Percentiles rank a stretch among this genome's conserved stretches.
phyloP scores from a whole-genome alignment of 2,113 vertebrate genomes.

The Cariama cristata region DNA sequence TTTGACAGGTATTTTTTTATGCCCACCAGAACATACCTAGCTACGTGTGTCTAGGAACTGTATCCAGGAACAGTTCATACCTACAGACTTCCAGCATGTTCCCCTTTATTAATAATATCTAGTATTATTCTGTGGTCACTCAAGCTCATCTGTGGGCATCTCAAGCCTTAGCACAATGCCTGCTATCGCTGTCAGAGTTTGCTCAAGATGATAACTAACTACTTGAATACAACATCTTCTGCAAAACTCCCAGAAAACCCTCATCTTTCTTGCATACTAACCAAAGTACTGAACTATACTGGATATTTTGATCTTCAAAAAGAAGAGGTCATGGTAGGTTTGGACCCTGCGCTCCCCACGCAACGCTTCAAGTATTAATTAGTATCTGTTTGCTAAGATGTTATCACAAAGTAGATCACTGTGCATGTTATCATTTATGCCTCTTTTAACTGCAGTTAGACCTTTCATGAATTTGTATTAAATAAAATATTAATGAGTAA shows the following conservation, averaged over 20 bases:
- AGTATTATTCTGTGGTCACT: neutral
- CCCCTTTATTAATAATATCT: neutral
- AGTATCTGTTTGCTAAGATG: neutral
- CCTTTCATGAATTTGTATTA: neutral
- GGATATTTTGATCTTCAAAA: neutral
- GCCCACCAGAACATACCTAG: neutral
- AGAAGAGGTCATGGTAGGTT: neutral
- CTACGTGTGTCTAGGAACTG: neutral
- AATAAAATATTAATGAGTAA: slow-evolving; percentile 7
- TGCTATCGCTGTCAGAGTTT: neutral
- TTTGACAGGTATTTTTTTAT: neutral
- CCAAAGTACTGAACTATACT: neutral
- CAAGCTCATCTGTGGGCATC: neutral
- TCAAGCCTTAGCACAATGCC: neutral
- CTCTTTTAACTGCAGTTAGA: slow-evolving; percentile 19
- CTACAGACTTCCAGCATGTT: neutral
- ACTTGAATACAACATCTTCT: neutral
- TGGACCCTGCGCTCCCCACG: neutral
- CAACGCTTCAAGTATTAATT: neutral
- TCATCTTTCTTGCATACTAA: neutral
- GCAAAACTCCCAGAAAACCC: neutral
- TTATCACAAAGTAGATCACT: neutral
- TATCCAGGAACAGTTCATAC: neutral
- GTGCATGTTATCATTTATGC: neutral
- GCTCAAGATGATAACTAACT: neutral